Conservation (phyloP, 2,888 invertebrate genomes). For the Hirudinaria manillensis region DNA sequence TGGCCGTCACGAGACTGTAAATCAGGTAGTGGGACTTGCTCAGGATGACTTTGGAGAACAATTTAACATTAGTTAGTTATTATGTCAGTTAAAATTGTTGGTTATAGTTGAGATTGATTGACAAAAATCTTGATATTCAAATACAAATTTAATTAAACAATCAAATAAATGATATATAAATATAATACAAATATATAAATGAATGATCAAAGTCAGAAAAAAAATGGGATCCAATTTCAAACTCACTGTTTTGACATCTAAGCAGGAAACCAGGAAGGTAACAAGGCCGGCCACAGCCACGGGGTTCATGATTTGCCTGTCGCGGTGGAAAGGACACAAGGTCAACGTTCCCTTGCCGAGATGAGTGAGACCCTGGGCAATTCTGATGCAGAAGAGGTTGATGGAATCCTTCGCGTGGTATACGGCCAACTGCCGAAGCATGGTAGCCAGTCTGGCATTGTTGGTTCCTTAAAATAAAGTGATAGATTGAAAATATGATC, state of each 20-base stretch:
- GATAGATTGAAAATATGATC: too few species aligned
- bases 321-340: constrained; percentile 90
- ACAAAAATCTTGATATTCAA: too few species aligned
- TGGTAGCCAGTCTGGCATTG: constrained; percentile 77
- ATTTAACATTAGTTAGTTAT: not conserved
- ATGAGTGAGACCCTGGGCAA: constrained; percentile 66
- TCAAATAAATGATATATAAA: too few species aligned
- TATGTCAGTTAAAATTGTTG: not conserved
- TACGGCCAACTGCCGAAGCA: constrained; percentile 91
- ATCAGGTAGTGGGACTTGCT: constrained; percentile 92
- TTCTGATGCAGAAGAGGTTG: constrained; percentile 91
- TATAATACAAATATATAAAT: not conserved
- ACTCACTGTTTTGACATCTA: constrained; percentile 90
- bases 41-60: constrained; percentile 56
- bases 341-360: constrained; percentile 71
- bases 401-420: constrained; percentile 97
- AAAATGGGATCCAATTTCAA: not conserved
- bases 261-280: constrained; percentile 83
- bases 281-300: constrained; percentile 92
- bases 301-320: constrained; percentile 85
- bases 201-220: not conserved
- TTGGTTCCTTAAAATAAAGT: too few species aligned
- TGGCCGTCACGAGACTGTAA: constrained; percentile 89
- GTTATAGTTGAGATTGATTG: not conserved
- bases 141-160: too few species aligned